Evolutionary conservation across 2,797 vertebrate species (phyloP).

Genomic region (Hydrolagus colliei): DNA sequence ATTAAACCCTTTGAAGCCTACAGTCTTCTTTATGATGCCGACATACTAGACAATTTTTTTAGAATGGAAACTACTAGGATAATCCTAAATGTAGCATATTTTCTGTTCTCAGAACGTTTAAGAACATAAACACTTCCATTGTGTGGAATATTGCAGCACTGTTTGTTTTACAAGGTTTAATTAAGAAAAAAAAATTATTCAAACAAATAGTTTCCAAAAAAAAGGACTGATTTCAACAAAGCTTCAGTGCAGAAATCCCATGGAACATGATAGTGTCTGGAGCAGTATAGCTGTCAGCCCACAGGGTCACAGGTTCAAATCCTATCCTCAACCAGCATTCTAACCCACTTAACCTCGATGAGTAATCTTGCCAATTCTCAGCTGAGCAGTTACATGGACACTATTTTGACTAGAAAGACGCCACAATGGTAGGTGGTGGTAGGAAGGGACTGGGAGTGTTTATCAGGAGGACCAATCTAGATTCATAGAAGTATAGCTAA

Average conservation of each 20-base stretch:
- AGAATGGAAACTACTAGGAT: slow-evolving; percentile 46
- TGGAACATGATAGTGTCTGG: not conserved
- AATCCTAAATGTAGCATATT: slow-evolving; percentile 63
- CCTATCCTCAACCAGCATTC: not conserved
- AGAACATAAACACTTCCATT: not conserved
- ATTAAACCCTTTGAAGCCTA: slow-evolving; percentile 66
- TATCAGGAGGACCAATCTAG: not conserved
- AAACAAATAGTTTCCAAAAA: slow-evolving; percentile 54
- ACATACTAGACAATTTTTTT: slow-evolving; percentile 54
- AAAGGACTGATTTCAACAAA: slow-evolving; percentile 56
- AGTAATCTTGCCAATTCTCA: not conserved
- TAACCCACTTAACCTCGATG: not conserved
- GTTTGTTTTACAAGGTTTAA: slow-evolving; percentile 43
- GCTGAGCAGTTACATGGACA: not conserved
- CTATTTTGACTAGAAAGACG: not conserved
- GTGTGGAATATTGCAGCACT: not conserved
- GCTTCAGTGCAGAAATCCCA: not conserved
- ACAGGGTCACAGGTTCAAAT: not conserved
- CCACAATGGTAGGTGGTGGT: not conserved
- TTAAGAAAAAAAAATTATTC: slow-evolving; percentile 55
- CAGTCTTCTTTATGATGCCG: slow-evolving; percentile 75
- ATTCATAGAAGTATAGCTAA: not conserved
- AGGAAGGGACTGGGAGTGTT: not conserved
- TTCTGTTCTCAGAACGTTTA: slow-evolving; percentile 36
- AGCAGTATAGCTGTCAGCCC: not conserved